Evolutionary conservation across 1,140 invertebrate species (phyloP).

Genomic region (Pogonognathellus flavescens): DNA sequence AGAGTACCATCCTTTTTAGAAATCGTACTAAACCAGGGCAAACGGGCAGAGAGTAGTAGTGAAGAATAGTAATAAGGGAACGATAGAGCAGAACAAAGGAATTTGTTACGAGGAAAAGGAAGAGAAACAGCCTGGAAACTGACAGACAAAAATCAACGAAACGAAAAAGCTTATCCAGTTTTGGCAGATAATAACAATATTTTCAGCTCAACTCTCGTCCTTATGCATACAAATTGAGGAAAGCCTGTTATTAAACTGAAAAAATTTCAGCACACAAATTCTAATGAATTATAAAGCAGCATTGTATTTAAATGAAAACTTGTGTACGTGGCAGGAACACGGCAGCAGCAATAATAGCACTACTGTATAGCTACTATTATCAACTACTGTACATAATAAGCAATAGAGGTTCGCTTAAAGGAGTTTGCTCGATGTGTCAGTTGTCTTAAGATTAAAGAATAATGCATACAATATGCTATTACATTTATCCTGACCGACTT

Average conservation of each 20-base stretch:
- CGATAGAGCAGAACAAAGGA: constrained; percentile 9
- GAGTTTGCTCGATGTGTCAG: no score
- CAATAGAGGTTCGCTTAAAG: no score
- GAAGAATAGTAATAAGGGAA: no score
- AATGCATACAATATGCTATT: neutral
- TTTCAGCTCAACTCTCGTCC: constrained; percentile 18
- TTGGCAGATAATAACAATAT: constrained; percentile 35
- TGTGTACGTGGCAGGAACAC: no score
- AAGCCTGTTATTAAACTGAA: constrained; percentile 35
- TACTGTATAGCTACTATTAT: no score
- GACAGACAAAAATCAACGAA: constrained; percentile 10
- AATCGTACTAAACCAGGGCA: no score
- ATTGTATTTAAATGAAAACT: neutral
- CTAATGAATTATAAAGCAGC: neutral
- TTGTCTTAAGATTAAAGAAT: no score
- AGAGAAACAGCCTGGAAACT: constrained; percentile 30
- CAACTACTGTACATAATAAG: no score
- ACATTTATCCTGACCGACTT: neutral
- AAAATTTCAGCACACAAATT: constrained; percentile 24
- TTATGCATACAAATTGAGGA: constrained; percentile 41
- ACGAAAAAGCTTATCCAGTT: constrained; percentile 9
- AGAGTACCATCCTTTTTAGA: neutral
- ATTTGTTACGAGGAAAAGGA: constrained; percentile 6
- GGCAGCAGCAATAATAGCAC: no score
- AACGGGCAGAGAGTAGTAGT: no score